Conservation (phyloP, 2,113 vertebrate species). For the Columba janthina region DNA sequence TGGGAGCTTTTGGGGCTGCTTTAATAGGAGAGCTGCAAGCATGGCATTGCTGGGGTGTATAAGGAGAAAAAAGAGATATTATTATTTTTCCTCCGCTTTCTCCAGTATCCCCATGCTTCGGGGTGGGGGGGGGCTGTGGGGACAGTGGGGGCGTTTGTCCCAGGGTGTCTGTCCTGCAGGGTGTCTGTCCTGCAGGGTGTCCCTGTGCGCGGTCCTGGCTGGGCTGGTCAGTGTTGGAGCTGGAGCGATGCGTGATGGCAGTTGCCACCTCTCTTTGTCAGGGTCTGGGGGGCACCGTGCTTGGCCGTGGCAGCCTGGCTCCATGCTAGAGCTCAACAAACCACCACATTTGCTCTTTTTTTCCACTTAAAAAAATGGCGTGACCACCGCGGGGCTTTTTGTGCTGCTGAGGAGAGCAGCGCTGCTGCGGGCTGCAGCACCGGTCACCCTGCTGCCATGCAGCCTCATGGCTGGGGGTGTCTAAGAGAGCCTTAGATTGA, state of each 20-base stretch:
- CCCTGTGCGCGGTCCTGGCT: rapidly evolving
- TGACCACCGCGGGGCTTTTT: rapidly evolving
- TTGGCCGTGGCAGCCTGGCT: rapidly evolving
- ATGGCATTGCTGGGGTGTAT: rapidly evolving
- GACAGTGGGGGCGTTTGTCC: background rate
- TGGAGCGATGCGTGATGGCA: rapidly evolving
- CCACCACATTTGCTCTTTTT: background rate
- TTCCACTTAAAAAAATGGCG: background rate
- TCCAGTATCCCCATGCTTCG: rapidly evolving
- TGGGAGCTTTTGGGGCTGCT: rapidly evolving
- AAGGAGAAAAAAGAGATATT: background rate
- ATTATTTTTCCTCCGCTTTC: background rate
- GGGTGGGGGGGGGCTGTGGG: too few relatives aligned
- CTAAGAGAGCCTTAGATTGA: rapidly evolving
- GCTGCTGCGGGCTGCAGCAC: background rate
- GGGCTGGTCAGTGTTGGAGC: background rate
- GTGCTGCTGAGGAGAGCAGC: background rate
- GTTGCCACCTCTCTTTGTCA: rapidly evolving
- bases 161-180: background rate
- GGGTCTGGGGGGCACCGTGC: rapidly evolving
- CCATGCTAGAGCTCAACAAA: rapidly evolving
- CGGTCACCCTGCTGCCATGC: rapidly evolving
- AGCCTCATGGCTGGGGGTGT: rapidly evolving
- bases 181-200: background rate
- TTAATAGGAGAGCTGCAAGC: background rate